Conservation (phyloP, 2,113 vertebrate species). For the Channa maculata region DNA sequence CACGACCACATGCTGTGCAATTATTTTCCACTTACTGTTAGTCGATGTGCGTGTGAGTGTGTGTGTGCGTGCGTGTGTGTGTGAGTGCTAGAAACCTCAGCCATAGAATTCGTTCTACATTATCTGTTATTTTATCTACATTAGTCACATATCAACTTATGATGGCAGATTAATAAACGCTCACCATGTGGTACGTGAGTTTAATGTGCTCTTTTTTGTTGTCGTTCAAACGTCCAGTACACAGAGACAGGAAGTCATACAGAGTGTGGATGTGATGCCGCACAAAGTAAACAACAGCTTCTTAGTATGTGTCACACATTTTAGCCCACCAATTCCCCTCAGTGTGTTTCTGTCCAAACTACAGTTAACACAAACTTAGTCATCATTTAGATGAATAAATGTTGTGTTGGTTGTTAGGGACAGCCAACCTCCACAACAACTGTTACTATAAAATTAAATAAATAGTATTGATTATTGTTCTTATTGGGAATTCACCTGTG, state of each 20-base stretch:
- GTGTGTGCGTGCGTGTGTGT: background rate
- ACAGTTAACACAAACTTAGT: background rate
- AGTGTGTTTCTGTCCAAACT: background rate
- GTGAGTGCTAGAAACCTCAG: background rate
- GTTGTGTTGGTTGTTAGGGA: background rate
- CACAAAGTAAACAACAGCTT: background rate
- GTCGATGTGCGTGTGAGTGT: no score
- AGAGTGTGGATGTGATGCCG: background rate
- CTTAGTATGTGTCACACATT: background rate
- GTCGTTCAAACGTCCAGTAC: background rate
- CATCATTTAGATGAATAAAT: background rate
- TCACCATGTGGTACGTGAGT: no score
- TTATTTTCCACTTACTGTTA: slow-evolving; percentile 28
- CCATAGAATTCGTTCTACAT: background rate
- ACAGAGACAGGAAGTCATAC: slow-evolving; percentile 6
- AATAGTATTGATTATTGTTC: no score
- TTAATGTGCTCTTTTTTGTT: no score
- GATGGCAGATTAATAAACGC: no score
- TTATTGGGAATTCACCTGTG: no score
- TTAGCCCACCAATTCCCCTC: background rate
- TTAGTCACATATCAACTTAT: no score
- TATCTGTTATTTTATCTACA: background rate
- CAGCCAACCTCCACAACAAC: no score
- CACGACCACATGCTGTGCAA: slow-evolving; percentile 19
- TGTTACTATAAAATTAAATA: no score